Evolutionary conservation across 1,140 invertebrate species (phyloP).

Genomic region (Neotoxoptera formosana): DNA sequence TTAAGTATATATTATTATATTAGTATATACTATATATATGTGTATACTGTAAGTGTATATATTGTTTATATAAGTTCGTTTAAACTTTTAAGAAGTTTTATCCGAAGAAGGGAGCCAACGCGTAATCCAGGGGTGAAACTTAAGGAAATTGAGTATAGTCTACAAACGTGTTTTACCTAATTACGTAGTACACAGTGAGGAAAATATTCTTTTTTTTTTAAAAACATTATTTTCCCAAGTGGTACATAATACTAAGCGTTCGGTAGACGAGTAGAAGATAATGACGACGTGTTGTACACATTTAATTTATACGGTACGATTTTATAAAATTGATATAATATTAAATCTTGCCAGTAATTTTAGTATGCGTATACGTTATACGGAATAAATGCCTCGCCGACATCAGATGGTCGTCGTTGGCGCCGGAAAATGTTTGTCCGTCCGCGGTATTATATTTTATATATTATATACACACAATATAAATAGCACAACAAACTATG

Average conservation of each 20-base stretch:
- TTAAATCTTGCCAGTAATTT: neutral
- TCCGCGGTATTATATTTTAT: neutral
- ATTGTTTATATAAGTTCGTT: neutral
- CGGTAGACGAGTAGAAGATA: neutral
- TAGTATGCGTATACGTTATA: neutral
- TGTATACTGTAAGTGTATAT: neutral
- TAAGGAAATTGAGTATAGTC: neutral
- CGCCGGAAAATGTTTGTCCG: neutral
- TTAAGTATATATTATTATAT: neutral
- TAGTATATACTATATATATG: too few species aligned
- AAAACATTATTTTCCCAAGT: neutral
- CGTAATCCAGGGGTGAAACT: neutral
- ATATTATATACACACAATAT: neutral
- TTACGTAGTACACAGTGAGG: neutral
- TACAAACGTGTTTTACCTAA: slow-evolving; percentile 40
- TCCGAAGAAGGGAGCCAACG: neutral
- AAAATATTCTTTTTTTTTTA: neutral
- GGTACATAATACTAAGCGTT: neutral
- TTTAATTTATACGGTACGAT: neutral
- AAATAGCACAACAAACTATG: neutral
- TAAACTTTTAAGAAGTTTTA: slow-evolving; percentile 51
- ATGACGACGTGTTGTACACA: neutral
- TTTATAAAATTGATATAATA: neutral
- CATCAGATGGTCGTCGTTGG: neutral
- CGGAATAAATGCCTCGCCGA: neutral